Base-by-base conservation (phyloP, 2,113 vertebrate genomes). In the Aspiorhynchus laticeps region DNA sequence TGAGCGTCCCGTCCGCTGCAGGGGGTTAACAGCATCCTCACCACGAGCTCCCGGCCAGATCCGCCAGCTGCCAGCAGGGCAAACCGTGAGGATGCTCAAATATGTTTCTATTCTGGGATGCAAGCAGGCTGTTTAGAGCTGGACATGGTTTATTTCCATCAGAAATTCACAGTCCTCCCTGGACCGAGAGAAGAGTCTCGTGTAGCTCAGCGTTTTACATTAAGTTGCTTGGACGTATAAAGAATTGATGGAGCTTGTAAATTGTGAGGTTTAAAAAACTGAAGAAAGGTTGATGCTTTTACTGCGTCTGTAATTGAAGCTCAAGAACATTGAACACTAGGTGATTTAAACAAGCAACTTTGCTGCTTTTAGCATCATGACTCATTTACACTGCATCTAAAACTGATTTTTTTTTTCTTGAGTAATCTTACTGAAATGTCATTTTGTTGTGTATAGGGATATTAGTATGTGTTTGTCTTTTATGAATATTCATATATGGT, bases 61-160 rank as follows among this genome's bases (percentile, higher is more conserved):
- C 83, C 81, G 77, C 73, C 67, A 85, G 76, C 83, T 88, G 83
- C 67, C 75, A 85, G 78, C 87, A 38, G 83, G 85, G 28, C 31
- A 75, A 80, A 71, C 41, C 80, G 21, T 84, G 56, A 67, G 33
- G 75, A 87, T 84, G 87, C 61, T 53, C 28, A 31, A n/a, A 48
- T 41, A 71, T 59, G 43, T 71, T 28, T 79, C 87, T 88, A 85
- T 88, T 88, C 80, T 83, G 28, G 78, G 84, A 59, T 17, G n/a
- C 28, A 15, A 28, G 53, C 53, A 78, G 73, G 26, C 56, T 65
- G 73, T 65, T 85, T 31, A 43, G 21, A 80, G 78, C 77, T 74
- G 65, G 38, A 51, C 71, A 48, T 28, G 26, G 51, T 88, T 61
- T 73, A 43, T 59, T 80, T 79, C 41, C 77, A 75, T 85, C 77